Evolutionary conservation across 2,113 vertebrate species (phyloP), one percentile per base, ranked within the genome.

Genomic region (Cathartes aura): DNA sequence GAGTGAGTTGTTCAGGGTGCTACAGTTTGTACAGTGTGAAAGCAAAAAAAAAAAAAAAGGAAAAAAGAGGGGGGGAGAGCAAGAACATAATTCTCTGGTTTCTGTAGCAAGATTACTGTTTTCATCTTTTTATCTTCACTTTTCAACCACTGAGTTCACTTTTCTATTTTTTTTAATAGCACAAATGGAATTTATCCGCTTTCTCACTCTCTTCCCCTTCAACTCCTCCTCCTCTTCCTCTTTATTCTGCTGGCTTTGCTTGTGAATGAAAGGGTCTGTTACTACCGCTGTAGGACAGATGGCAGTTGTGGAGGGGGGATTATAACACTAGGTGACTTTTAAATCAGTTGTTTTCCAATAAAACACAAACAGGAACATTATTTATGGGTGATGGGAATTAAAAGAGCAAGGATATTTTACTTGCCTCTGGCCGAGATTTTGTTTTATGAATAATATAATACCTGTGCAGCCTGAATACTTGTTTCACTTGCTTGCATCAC

Each of bases 21-120:
- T 98, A 89, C 94, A 97, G 98, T 98, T 98, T 98, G 98, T 98
- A 97, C 97, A 80, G 97, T 97, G 95, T 98, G 98, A 98, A 98
- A 98, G 96, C 91, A 98, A 93, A 95, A 97, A 95, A 96, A 97
- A 96, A 87, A 89, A 32, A 18, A 5, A 29, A 8, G 5, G 16
- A 63, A 19, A 74, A 78, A 64, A 55, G 21, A 24, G 47, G 64
- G 78, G 78, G 90, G 94, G 78, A 93, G 96, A 97, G 95, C 95
- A 97, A 98, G 98, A 98, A 97, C 97, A 97, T 98, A 98, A 98
- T 98, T 98, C 97, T 98, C 97, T 97, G 98, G 98, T 98, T 98
- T 98, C 98, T 98, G 97, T 98, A 98, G 98, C 98, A 98, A 98
- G 98, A 98, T 98, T 98, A 98, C 98, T 98, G 98, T 98, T 98